These are phyloP conservation scores for Oenanthe melanoleuca DNA, from an alignment of 2,113 vertebrate species.

Conservation along the genomic window DNA sequence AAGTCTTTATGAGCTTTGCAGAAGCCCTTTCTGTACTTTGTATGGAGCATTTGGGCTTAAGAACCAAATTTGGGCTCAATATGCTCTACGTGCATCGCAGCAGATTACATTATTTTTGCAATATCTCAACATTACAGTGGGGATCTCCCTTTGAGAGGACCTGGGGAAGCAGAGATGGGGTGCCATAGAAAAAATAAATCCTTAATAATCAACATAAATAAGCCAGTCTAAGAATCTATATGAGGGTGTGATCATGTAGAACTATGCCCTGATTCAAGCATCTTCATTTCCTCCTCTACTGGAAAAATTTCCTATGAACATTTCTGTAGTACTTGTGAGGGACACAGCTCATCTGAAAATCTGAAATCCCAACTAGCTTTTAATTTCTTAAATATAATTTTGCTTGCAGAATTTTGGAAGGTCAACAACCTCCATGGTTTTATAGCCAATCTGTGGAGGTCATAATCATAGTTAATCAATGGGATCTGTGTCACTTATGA, in stretches of 20 bases:
- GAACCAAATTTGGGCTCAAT: neutral
- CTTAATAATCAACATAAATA: neutral
- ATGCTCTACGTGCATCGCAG: neutral
- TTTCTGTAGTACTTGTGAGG: neutral
- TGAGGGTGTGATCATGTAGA: neutral
- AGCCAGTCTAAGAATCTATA: neutral
- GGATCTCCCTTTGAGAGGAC: neutral
- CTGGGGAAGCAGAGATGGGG: neutral
- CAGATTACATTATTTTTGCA: neutral
- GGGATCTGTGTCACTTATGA: slow-evolving; percentile 35
- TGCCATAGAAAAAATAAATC: neutral
- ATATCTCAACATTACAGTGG: neutral
- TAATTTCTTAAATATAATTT: neutral
- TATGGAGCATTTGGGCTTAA: neutral
- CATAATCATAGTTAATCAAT: slow-evolving; percentile 42
- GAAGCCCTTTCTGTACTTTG: neutral
- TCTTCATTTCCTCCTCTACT: neutral
- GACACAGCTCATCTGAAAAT: neutral
- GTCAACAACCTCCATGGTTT: slow-evolving; percentile 19
- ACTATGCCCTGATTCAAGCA: neutral
- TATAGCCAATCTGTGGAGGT: neutral
- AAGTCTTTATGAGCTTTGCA: neutral
- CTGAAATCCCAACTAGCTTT: neutral
- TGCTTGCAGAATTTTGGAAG: neutral
- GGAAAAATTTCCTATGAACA: neutral